Evolutionary conservation across 2,113 vertebrate species (phyloP), one percentile per base, ranked within the genome.

Genomic region (Cottus gobio): DNA sequence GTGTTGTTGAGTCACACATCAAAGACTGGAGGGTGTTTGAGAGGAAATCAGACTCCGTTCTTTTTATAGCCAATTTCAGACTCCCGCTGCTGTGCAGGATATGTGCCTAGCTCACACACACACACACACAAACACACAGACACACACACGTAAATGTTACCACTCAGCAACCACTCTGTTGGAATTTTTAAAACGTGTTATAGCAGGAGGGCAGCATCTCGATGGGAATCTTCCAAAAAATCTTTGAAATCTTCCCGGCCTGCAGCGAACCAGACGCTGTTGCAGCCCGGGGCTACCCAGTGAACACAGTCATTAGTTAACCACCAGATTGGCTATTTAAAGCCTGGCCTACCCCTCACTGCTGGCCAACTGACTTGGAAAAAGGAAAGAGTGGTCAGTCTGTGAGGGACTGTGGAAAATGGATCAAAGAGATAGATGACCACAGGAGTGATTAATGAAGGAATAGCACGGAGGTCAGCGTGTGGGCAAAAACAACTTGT

Each of bases 261-360:
- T 85, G 54, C 64, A 84, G 71, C 22, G 70, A 89, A 89, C 85
- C 76, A 13, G 88, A 85, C n/a, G 28, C 82, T 82, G 83, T 82
- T 77, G 62, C 80, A 86, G 87, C 82, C 86, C 42, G 36, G 65
- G 85, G 89, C 90, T 87, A 81, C 75, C 58, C 84, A 87, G 79
- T 82, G 90, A 93, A 92, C 84, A 87, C 89, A 84, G 87, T 93
- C 92, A 93, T 93, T 93, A 93, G 91, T 87, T 87, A 93, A 94
- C 93, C 94, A 91, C 90, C 80, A 92, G 72, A 93, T 91, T 84
- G 84, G 90, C 91, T 93, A 94, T 94, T 93, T 94, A 93, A 94
- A 90, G 87, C 85, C 61, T 20, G 78, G 90, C 89, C 91, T 85
- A 84, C 89, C 84, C 87, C 76, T 89, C 80, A 85, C 73, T 82